Evolutionary conservation across 2,888 invertebrate species (phyloP).

Genomic region (Dinocampus coccinellae): DNA sequence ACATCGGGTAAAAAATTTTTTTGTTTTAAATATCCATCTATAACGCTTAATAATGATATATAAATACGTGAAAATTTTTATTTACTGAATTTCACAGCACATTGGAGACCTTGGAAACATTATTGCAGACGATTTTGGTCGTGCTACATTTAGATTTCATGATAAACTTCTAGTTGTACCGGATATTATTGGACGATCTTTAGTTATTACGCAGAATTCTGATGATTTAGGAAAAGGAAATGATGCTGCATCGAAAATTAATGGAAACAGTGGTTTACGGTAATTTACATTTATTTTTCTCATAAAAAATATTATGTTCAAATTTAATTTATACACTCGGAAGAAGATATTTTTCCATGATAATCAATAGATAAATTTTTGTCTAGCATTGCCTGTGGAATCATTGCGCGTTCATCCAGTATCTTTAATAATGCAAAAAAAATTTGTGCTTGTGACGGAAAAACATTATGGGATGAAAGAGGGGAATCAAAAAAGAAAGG

Average conservation of each 20-base stretch:
- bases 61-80: not conserved
- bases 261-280: conserved; percentile 78
- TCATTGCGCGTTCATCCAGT: conserved; percentile 90
- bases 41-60: not conserved
- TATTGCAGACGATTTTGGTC: conserved; percentile 73
- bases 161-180: conserved; percentile 76
- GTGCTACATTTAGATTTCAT: conserved; percentile 77
- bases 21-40: not conserved
- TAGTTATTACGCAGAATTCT: conserved; percentile 77
- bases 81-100: conserved; percentile 62
- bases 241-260: conserved; percentile 71
- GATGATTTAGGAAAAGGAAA: conserved; percentile 76
- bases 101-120: conserved; percentile 79
- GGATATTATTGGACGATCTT: conserved; percentile 83
- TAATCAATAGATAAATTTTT: conserved; percentile 21
- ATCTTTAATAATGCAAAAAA: conserved; percentile 88
- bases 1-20: conserved; percentile 62
- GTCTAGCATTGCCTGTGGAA: conserved; percentile 83
- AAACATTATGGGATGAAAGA: conserved; percentile 90
- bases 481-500: conserved; percentile 58
- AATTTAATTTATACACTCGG: too few species aligned
- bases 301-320: conserved; percentile 16
- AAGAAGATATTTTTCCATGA: not conserved
- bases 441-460: conserved; percentile 91
- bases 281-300: conserved; percentile 52